These are phyloP conservation scores for Pseudoips prasinana DNA, from an alignment of 2,888 invertebrate genomes.

Conservation along the genomic window DNA sequence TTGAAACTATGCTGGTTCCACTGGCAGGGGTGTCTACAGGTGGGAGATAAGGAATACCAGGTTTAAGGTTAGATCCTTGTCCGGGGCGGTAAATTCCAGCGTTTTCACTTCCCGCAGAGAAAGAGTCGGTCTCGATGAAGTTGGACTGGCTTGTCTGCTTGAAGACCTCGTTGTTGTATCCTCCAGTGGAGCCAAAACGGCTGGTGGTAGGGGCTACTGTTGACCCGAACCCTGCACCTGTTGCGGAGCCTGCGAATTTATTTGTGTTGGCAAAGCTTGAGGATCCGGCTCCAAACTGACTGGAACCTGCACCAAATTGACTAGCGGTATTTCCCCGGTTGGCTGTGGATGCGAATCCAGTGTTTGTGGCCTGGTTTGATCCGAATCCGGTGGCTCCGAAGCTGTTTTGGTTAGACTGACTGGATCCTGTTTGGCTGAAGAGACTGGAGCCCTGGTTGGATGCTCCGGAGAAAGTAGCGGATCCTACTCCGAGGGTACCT, in stretches of 20 bases:
- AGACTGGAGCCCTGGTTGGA: constrained; percentile 47
- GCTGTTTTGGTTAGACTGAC: constrained; percentile 17
- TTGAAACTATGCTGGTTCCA: constrained; percentile 52
- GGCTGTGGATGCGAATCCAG: background rate
- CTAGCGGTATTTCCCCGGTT: too few relatives aligned
- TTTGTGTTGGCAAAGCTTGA: constrained; percentile 11
- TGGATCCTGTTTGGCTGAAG: constrained; percentile 32
- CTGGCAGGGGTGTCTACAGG: constrained; percentile 58
- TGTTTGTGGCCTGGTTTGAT: constrained; percentile 6
- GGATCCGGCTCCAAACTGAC: constrained; percentile 20
- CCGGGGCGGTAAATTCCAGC: constrained; percentile 61
- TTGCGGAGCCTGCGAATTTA: constrained; percentile 19
- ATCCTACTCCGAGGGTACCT: constrained; percentile 52
- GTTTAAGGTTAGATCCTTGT: constrained; percentile 55
- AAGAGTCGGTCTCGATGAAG: constrained; percentile 62
- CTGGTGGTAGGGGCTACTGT: constrained; percentile 37
- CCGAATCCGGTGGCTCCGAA: constrained; percentile 25
- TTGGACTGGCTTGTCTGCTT: constrained; percentile 60
- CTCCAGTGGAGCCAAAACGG: constrained; percentile 36
- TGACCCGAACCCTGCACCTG: constrained; percentile 26
- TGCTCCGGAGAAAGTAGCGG: constrained; percentile 51
- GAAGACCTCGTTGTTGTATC: constrained; percentile 48
- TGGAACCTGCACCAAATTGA: background rate
- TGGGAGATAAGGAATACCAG: constrained; percentile 75
- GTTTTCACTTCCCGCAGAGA: constrained; percentile 61